Percentiles rank a stretch among this genome's conserved stretches.
Evolutionary conservation across 1,140 invertebrate genomes (phyloP).

Genomic region (Papilio aristodemus): DNA sequence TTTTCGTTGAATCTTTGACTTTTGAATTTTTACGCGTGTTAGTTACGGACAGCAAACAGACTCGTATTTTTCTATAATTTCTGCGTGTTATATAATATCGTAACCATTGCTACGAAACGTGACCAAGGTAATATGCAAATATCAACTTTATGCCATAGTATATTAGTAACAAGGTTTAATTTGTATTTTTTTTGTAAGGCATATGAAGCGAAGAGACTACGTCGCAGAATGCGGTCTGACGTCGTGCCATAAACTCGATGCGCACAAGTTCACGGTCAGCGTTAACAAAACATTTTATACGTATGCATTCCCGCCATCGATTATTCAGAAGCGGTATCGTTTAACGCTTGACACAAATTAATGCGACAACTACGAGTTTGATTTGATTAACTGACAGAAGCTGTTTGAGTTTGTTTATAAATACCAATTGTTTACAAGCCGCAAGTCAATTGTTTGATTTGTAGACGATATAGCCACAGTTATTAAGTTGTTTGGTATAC

Average conservation of each 20-base stretch:
- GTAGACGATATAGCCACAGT: not conserved
- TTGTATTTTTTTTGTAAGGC: not conserved
- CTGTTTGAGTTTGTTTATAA: not conserved
- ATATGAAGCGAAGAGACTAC: slow-evolving; percentile 17
- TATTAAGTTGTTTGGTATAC: too few species aligned
- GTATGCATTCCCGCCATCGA: not conserved
- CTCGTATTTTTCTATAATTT: not conserved
- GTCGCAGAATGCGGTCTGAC: slow-evolving; percentile 27
- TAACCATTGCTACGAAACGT: not conserved
- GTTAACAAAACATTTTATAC: not conserved
- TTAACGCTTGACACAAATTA: not conserved
- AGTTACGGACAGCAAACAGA: too few species aligned
- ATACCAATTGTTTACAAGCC: too few species aligned
- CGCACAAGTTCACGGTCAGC: not conserved
- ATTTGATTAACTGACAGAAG: not conserved
- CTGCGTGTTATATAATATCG: not conserved
- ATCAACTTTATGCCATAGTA: not conserved
- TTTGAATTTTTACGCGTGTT: too few species aligned
- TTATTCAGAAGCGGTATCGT: not conserved
- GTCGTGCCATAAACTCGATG: not conserved
- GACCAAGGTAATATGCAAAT: not conserved
- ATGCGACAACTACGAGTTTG: not conserved
- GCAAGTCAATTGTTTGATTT: not conserved
- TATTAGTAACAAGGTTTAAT: too few species aligned
- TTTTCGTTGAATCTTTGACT: too few species aligned